Evolutionary conservation across 2,888 invertebrate genomes (phyloP).

Genomic region (Chironomus riparius): DNA sequence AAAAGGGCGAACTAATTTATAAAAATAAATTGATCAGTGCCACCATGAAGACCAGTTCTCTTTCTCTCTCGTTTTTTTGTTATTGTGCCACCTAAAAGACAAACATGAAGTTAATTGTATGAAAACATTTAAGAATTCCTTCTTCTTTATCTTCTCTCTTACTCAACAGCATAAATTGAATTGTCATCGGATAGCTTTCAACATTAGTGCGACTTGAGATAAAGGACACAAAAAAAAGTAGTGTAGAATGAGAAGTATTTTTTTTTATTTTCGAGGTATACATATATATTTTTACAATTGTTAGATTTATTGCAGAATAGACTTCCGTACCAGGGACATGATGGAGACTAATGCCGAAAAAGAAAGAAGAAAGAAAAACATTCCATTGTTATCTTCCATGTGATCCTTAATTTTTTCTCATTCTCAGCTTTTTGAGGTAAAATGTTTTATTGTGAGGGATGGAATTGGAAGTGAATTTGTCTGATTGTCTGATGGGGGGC

Average conservation of each 20-base stretch:
- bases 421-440: too few species aligned
- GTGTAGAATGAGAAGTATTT: too few species aligned
- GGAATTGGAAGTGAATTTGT: too few species aligned
- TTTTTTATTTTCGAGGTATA: not conserved
- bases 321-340: conserved; percentile 15
- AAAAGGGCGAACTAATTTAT: not conserved
- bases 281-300: conserved; percentile 7
- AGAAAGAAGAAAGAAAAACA: not conserved
- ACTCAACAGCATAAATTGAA: conserved; percentile 11
- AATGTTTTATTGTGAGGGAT: too few species aligned
- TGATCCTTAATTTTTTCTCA: conserved; percentile 3
- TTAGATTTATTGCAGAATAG: conserved; percentile 23
- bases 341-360: conserved; percentile 16
- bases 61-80: not conserved
- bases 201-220: not conserved
- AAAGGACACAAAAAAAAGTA: not conserved
- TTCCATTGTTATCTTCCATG: conserved; percentile 16
- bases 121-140: conserved; percentile 11
- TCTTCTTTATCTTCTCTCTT: not conserved
- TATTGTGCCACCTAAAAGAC: conserved; percentile 23
- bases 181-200: conserved; percentile 16
- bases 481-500: too few species aligned
- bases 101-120: conserved; percentile 24
- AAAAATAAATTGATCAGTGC: conserved; percentile 3
- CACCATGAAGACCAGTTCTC: conserved; percentile 5